A percentile compares a stretch with the other conserved stretches of the same genome.
Evolutionary conservation across 2,888 invertebrate genomes (phyloP).

Genomic region (Dynastes hyllus): DNA sequence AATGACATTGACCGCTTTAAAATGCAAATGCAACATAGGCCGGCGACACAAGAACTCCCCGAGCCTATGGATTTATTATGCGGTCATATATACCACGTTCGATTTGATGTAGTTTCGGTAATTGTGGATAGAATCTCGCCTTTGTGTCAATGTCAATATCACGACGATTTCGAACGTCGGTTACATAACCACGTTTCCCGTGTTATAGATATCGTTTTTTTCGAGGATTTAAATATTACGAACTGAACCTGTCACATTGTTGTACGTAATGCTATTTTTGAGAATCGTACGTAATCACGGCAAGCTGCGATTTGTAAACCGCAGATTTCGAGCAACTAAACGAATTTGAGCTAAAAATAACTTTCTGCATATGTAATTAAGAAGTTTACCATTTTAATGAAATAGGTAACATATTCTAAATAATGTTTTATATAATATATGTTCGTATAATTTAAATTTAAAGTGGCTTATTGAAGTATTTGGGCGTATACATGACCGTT

Average conservation of each 20-base stretch:
- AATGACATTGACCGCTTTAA: constrained; percentile 41
- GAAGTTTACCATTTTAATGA: no score
- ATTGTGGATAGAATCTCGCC: background rate
- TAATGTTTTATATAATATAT: no score
- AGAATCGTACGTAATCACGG: background rate
- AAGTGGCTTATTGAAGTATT: no score
- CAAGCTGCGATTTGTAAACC: constrained; percentile 18
- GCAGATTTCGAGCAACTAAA: constrained; percentile 6
- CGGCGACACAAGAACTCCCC: background rate
- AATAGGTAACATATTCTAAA: no score
- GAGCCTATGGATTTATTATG: background rate
- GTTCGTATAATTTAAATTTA: no score
- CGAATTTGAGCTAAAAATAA: constrained; percentile 20
- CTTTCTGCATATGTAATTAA: background rate
- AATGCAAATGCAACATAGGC: constrained; percentile 18
- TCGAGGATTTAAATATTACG: constrained; percentile 13
- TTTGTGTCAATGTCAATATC: constrained; percentile 31
- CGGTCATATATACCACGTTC: background rate
- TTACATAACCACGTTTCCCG: constrained; percentile 24
- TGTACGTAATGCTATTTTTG: constrained; percentile 23
- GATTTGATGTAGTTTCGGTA: background rate
- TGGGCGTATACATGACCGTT: no score
- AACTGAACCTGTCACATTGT: background rate
- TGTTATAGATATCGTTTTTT: background rate
- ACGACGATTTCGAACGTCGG: background rate